Evolutionary conservation across 2,797 vertebrate genomes (phyloP).

Genomic region (Sebastes matsubarae): DNA sequence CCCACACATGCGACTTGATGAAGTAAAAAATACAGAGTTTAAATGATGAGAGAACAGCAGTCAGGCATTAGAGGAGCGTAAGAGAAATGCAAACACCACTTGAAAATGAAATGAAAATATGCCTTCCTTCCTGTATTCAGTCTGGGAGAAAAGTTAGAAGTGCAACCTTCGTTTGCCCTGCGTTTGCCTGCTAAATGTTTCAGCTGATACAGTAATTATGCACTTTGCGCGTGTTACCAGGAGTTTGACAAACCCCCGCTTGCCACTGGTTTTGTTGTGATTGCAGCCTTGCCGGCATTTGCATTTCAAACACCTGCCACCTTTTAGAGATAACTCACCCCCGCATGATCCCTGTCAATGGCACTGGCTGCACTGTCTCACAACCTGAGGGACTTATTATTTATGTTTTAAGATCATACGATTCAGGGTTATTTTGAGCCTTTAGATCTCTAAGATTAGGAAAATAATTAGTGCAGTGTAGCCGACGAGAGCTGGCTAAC

Average conservation of each 20-base stretch:
- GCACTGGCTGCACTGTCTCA: constrained; percentile 19
- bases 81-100: background rate
- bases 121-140: constrained; percentile 3
- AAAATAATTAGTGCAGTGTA: constrained; percentile 53
- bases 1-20: background rate
- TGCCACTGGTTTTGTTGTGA: constrained; percentile 56
- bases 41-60: constrained; percentile 2
- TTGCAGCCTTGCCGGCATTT: constrained; percentile 50
- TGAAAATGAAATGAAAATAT: constrained; percentile 8
- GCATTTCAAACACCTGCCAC: constrained; percentile 69
- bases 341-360: constrained; percentile 18
- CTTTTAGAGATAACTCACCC: constrained; percentile 50
- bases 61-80: background rate
- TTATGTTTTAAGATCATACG: constrained; percentile 47
- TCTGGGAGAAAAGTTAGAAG: constrained; percentile 10
- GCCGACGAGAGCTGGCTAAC: constrained; percentile 34
- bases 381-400: constrained; percentile 46
- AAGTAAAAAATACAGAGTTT: constrained; percentile 17
- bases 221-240: constrained; percentile 39
- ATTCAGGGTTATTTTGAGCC: constrained; percentile 5
- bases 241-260: constrained; percentile 46
- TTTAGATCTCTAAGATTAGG: constrained; percentile 21
- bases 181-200: constrained; percentile 55
- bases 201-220: constrained; percentile 66
- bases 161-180: constrained; percentile 25